Percentiles rank a stretch among this genome's conserved stretches.
phyloP scores from a whole-genome alignment of 2,113 vertebrate species.

The Scatophagus argus region DNA sequence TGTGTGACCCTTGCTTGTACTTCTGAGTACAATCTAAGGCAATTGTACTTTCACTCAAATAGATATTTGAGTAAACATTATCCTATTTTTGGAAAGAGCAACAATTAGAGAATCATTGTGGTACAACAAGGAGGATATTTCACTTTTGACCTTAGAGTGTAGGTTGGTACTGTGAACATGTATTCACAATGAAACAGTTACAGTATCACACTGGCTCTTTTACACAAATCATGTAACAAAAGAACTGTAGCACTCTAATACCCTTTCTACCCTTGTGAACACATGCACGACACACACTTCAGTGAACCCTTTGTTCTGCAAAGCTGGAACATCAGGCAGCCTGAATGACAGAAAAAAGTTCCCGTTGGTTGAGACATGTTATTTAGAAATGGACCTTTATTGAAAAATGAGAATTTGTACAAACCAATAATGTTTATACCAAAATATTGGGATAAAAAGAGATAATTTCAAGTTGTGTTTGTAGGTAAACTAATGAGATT shows the following conservation, averaged over 20 bases:
- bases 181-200: too few species aligned
- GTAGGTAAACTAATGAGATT: neutral
- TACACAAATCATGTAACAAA: too few species aligned
- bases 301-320: conserved; percentile 36
- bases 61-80: neutral
- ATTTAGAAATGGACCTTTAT: conserved; percentile 25
- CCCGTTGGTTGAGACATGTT: neutral
- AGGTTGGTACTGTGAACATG: too few species aligned
- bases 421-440: conserved; percentile 8
- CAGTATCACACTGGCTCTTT: too few species aligned
- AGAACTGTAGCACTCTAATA: neutral
- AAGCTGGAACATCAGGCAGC: neutral
- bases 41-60: neutral
- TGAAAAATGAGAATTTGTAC: conserved; percentile 31
- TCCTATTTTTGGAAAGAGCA: neutral
- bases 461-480: neutral
- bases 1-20: neutral
- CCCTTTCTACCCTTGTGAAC: neutral
- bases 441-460: neutral
- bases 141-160: too few species aligned
- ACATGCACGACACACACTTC: neutral
- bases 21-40: neutral
- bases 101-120: neutral
- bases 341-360: neutral
- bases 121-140: too few species aligned